Evolutionary conservation across 2,113 vertebrate genomes (phyloP).

Genomic region (Xiphophorus couchianus): DNA sequence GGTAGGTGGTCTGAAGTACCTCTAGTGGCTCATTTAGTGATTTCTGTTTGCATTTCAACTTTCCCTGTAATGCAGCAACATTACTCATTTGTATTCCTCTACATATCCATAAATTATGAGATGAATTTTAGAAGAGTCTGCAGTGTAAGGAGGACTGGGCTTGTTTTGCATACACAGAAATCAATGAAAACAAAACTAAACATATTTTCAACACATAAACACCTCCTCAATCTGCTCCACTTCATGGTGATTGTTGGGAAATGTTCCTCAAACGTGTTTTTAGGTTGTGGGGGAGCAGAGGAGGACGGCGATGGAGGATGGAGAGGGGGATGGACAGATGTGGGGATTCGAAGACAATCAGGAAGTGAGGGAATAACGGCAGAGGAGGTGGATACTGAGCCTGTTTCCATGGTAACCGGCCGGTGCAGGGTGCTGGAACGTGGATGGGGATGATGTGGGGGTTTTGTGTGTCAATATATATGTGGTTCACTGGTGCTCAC

Average conservation of each 20-base stretch:
- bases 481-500: neutral
- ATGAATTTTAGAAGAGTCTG: conserved; percentile 3
- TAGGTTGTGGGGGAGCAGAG: conserved; percentile 26
- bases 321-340: conserved; percentile 10
- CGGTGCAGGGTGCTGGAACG: conserved; percentile 27
- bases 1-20: no score
- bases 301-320: conserved; percentile 5
- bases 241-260: neutral
- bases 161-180: neutral
- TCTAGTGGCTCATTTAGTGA: neutral
- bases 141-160: neutral
- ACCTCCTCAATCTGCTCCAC: neutral
- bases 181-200: neutral
- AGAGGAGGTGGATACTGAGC: conserved; percentile 57
- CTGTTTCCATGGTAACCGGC: conserved; percentile 79
- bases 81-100: conserved; percentile 4
- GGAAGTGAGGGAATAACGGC: conserved; percentile 58
- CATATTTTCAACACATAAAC: neutral
- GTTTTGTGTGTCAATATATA: neutral
- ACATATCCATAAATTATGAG: conserved; percentile 14
- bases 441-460: conserved; percentile 5
- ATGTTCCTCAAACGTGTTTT: conserved; percentile 30
- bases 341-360: conserved; percentile 64
- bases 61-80: neutral
- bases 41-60: conserved; percentile 8